Conservation (phyloP, 2,113 vertebrate species). For the Hystrix cristata region DNA sequence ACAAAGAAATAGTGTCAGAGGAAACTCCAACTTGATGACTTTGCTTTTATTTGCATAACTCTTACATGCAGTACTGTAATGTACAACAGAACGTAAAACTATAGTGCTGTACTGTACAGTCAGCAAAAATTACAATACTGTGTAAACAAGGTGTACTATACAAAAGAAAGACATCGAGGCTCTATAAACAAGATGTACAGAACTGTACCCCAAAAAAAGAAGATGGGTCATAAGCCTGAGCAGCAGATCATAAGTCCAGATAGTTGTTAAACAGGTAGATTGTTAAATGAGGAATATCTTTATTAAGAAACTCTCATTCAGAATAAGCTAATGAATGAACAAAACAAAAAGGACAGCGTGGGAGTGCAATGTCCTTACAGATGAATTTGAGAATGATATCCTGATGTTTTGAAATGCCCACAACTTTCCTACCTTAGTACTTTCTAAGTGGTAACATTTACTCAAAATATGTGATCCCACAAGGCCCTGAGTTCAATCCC, state of each 20-base stretch:
- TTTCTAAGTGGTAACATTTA: slow-evolving; percentile 19
- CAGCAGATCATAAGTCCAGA: too few relatives aligned
- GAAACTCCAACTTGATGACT: background rate
- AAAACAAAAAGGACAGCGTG: background rate
- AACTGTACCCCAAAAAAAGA: background rate
- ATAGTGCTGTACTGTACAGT: too few relatives aligned
- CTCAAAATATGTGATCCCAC: background rate
- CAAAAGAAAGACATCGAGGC: too few relatives aligned
- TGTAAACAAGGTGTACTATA: too few relatives aligned
- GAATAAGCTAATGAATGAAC: slow-evolving; percentile 53
- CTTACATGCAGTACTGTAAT: background rate
- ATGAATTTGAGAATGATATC: slow-evolving; percentile 37
- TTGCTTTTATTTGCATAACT: background rate
- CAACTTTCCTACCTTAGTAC: background rate
- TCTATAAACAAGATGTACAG: background rate
- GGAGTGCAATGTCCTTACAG: slow-evolving; percentile 23
- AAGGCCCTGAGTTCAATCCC: too few relatives aligned
- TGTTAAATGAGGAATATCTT: background rate
- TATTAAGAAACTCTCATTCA: slow-evolving; percentile 57
- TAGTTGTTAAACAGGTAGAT: background rate
- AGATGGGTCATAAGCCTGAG: background rate
- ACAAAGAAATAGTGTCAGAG: background rate
- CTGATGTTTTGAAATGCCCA: background rate
- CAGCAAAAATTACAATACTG: too few relatives aligned
- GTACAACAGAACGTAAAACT: background rate